Evolutionary conservation across 2,113 vertebrate genomes (phyloP).

Genomic region (Dipodomys ordii): DNA sequence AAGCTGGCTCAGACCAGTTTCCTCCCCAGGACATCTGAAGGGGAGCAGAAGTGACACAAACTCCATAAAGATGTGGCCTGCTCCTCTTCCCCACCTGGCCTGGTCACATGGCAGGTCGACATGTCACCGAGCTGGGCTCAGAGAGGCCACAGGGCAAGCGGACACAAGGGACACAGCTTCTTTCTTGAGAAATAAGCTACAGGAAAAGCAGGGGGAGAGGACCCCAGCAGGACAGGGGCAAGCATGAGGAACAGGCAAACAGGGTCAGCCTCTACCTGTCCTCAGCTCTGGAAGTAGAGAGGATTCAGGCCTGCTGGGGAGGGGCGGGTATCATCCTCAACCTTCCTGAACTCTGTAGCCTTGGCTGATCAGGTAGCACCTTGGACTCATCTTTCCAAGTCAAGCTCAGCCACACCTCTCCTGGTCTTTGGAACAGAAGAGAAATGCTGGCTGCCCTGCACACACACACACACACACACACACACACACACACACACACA

Average conservation of each 20-base stretch:
- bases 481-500: too few species aligned
- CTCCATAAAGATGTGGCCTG: neutral
- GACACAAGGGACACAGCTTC: rapidly evolving
- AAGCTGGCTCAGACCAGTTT: neutral
- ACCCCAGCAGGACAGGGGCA: neutral
- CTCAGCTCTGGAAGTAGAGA: neutral
- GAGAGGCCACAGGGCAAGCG: neutral
- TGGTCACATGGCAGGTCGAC: too few species aligned
- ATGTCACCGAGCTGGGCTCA: neutral
- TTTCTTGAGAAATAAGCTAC: neutral
- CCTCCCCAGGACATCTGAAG: too few species aligned
- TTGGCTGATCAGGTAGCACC: neutral
- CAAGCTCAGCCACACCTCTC: rapidly evolving
- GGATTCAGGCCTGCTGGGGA: neutral
- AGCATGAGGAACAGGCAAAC: neutral
- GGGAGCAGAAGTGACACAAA: neutral
- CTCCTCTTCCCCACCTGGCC: too few species aligned
- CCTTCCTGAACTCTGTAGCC: neutral
- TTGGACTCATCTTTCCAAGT: neutral
- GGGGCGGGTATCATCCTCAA: neutral
- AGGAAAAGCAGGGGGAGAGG: neutral
- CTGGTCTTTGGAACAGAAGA: neutral
- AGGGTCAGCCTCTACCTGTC: neutral
- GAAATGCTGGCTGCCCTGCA: too few species aligned
- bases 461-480: too few species aligned